Base-by-base conservation (phyloP, 2,113 vertebrate genomes). In the Leptodactylus fuscus region DNA sequence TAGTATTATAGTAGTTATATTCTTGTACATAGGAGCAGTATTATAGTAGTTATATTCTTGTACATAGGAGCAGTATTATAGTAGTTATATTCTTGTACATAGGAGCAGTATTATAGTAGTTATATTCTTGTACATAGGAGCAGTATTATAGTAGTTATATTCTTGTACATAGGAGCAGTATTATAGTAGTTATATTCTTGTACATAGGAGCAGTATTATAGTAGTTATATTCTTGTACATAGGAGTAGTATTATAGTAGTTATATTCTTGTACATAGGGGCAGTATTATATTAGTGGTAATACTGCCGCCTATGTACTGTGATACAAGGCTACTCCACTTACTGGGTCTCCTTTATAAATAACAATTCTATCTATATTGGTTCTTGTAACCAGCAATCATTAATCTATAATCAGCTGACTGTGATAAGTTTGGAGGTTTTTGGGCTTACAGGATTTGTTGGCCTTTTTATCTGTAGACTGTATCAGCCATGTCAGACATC, bases 41-140 rank as follows among this genome's bases (percentile, higher is more conserved):
- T 55, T 55, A 55, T 55, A 55, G 51, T 55, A 55, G 51, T 55
- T 55, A 55, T 55, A 55, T 55, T 55, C 51, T 55, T 55, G 51
- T 55, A 55, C 6, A 55, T 55, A 55, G 51, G 51, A 8, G 51
- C 51, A 55, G 51, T 22, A 55, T 55, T 55, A 55, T 55, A 55
- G 51, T 55, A 55, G 58, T 27, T 60, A 60, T 27, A 60, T 60
- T 60, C 58, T 60, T 60, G 58, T 60, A 27, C 11, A 60, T 60
- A 60, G 58, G n/a, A 12, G n/a, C 58, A 27, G 58, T 60, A 60
- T 60, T 60, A 60, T 60, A 60, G 58, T 27, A 60, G 58, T 60
- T 60, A 27, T 60, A 60, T 60, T 60, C n/a, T 60, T 60, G 24
- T 51, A 51, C 16, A 51, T 51, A 51, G 49, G 49, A 18, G 49